A percentile compares a stretch with the other conserved stretches of the same genome.
Conservation (phyloP, 2,113 vertebrate genomes). For the Hyaena hyaena region DNA sequence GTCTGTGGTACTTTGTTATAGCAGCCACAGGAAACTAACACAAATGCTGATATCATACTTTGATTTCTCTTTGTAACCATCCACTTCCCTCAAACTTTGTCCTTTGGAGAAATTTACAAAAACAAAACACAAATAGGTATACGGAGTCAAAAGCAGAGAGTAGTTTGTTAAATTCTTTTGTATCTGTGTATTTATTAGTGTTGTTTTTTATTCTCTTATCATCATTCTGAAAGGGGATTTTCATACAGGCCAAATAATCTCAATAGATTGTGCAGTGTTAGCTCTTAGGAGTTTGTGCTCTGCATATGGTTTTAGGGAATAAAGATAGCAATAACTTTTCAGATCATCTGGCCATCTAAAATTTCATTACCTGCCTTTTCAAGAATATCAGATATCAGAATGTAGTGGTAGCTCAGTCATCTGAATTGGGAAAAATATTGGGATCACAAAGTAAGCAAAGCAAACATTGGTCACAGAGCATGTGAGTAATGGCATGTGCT, state of each 20-base stretch:
- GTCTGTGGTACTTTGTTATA: background rate
- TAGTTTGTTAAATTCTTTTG: background rate
- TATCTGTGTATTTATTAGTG: background rate
- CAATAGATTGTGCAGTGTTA: background rate
- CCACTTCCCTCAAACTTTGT: background rate
- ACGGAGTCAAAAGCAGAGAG: background rate
- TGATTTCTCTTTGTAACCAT: background rate
- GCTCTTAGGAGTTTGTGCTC: background rate
- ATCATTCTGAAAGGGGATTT: background rate
- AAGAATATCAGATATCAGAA: conserved; percentile 13
- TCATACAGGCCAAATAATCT: background rate
- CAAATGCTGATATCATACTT: background rate
- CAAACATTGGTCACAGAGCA: background rate
- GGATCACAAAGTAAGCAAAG: background rate
- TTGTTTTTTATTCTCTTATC: background rate
- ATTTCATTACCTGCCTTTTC: conserved; percentile 16
- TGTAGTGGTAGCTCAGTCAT: background rate
- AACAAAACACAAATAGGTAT: background rate
- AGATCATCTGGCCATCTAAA: background rate
- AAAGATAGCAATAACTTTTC: background rate
- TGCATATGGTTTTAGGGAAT: background rate
- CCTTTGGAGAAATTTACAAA: background rate
- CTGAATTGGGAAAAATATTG: background rate
- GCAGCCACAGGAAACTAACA: background rate
- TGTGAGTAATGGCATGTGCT: background rate